Evolutionary conservation across 2,888 invertebrate species (phyloP).

Genomic region (Latheticus oryzae): DNA sequence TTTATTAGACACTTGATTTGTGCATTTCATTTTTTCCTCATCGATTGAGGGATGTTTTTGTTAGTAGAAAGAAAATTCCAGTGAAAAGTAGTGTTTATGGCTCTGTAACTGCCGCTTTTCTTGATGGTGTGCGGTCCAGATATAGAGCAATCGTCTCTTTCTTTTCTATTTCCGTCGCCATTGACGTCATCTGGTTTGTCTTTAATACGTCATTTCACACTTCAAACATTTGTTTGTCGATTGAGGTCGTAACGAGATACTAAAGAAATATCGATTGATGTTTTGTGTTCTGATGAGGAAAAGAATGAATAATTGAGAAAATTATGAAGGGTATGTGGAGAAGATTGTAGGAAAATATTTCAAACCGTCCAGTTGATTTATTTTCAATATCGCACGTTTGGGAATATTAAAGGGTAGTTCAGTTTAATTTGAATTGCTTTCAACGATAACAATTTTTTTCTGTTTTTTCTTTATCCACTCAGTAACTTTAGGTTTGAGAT

Average conservation of each 20-base stretch:
- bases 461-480: no score
- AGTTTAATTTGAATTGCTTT: no score
- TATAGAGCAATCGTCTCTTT: slow-evolving; percentile 38
- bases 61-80: slow-evolving; percentile 18
- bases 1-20: no score
- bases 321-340: no score
- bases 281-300: no score
- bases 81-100: slow-evolving; percentile 29
- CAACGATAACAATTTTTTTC: no score
- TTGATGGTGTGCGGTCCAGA: slow-evolving; percentile 40
- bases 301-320: no score
- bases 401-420: no score
- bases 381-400: no score
- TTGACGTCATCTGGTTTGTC: slow-evolving; percentile 48
- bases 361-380: no score
- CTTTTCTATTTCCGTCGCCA: slow-evolving; percentile 46
- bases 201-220: slow-evolving; percentile 48
- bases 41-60: slow-evolving; percentile 16
- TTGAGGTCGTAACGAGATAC: slow-evolving; percentile 23
- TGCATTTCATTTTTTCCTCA: slow-evolving; percentile 15
- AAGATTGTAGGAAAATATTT: no score
- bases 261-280: slow-evolving; percentile 9
- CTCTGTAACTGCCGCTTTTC: slow-evolving; percentile 58
- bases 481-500: no score
- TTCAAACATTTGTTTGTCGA: slow-evolving; percentile 44